Conservation (phyloP, 2,113 vertebrate species). For the Mobula birostris region DNA sequence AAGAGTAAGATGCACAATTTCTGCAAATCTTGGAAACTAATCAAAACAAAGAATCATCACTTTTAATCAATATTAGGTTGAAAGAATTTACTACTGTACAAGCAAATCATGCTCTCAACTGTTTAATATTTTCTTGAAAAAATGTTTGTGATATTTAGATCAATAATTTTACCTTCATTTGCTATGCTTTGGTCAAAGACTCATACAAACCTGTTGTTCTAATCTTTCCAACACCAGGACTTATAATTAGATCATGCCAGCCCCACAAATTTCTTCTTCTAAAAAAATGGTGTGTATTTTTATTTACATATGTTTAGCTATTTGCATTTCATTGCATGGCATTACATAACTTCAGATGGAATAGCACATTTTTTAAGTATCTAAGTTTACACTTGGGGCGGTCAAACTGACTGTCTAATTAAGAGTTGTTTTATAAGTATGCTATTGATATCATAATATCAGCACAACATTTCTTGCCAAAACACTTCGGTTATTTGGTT, state of each 20-base stretch:
- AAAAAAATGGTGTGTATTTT: background rate
- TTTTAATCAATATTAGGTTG: background rate
- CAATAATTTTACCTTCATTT: background rate
- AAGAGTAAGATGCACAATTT: slow-evolving; percentile 69
- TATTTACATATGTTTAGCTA: slow-evolving; percentile 4
- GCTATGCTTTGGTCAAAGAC: background rate
- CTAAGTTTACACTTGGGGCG: background rate
- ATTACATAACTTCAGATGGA: background rate
- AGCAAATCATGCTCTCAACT: background rate
- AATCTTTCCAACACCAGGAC: background rate
- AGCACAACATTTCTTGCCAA: slow-evolving; percentile 11
- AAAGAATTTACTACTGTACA: background rate
- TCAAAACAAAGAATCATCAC: background rate
- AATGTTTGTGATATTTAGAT: background rate
- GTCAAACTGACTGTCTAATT: slow-evolving; percentile 6
- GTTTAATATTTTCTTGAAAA: background rate
- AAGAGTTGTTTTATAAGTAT: slow-evolving; percentile 18
- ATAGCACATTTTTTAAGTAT: background rate
- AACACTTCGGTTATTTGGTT: slow-evolving; percentile 24
- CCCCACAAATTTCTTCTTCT: background rate
- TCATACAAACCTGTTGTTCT: background rate
- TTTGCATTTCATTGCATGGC: slow-evolving; percentile 13
- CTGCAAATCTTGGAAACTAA: slow-evolving; percentile 55
- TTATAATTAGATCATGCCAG: background rate
- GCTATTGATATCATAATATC: slow-evolving; percentile 12